These are phyloP conservation scores for Plotosus lineatus DNA, from an alignment of 2,113 vertebrate species.

Conservation along the genomic window DNA sequence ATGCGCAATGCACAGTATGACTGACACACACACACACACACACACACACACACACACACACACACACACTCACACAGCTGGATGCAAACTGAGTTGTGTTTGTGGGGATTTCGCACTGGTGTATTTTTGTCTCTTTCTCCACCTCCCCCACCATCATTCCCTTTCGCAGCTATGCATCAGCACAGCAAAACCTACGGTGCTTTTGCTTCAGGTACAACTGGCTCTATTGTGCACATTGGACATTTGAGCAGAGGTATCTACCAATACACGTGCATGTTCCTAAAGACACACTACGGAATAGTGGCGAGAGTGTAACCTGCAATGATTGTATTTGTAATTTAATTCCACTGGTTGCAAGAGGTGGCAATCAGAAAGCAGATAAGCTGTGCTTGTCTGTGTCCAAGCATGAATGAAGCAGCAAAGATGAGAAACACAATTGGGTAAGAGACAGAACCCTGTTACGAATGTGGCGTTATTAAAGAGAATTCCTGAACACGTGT, in stretches of 20 bases:
- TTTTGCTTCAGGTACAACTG: constrained; percentile 58
- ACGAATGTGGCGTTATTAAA: constrained; percentile 15
- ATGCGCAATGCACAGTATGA: neutral
- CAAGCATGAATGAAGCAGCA: constrained; percentile 11
- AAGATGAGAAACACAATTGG: constrained; percentile 64
- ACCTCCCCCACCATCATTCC: neutral
- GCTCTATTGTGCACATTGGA: constrained; percentile 70
- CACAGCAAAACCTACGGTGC: constrained; percentile 47
- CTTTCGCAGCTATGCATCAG: constrained; percentile 6
- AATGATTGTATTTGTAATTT: constrained; percentile 80
- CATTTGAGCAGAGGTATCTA: constrained; percentile 63
- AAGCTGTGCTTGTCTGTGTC: constrained; percentile 20
- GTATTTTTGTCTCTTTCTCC: constrained; percentile 26
- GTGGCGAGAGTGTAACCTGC: constrained; percentile 60
- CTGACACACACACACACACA: constrained; percentile 3
- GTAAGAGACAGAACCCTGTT: constrained; percentile 61
- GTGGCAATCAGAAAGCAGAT: constrained; percentile 28
- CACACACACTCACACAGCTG: neutral
- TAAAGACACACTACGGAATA: constrained; percentile 69
- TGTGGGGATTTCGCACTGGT: constrained; percentile 8
- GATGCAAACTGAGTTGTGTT: neutral
- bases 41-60: neutral
- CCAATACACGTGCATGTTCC: constrained; percentile 59
- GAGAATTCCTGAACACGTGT: constrained; percentile 54
- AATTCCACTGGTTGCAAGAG: constrained; percentile 72